These are phyloP conservation scores for Coendou prehensilis DNA, from an alignment of 2,797 vertebrate genomes.

Conservation along the genomic window DNA sequence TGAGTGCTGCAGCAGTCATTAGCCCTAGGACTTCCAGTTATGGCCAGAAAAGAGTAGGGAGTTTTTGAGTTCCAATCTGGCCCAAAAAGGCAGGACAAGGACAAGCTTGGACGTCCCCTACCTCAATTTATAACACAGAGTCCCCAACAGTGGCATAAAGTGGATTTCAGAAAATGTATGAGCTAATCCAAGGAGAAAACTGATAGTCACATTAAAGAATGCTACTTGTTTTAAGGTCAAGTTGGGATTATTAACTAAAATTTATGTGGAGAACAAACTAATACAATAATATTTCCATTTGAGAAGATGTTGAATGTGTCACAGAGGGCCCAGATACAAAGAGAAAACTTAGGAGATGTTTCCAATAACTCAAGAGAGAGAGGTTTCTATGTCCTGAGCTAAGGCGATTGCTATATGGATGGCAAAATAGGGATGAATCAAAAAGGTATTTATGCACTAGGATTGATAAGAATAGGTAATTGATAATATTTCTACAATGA, in stretches of 20 bases:
- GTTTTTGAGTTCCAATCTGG: background rate
- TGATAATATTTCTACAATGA: background rate
- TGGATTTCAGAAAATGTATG: background rate
- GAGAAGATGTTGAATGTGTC: background rate
- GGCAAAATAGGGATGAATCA: background rate
- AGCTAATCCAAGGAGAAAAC: background rate
- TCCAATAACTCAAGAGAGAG: background rate
- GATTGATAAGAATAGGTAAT: background rate
- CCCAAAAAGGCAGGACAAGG: background rate
- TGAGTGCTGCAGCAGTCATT: too few relatives aligned
- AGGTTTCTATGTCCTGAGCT: background rate
- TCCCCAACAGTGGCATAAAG: background rate
- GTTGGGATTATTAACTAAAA: background rate
- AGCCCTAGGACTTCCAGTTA: background rate
- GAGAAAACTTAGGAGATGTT: background rate
- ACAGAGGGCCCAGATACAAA: background rate
- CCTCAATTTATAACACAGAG: background rate
- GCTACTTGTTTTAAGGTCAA: background rate
- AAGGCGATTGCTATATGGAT: background rate
- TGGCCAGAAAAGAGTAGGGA: background rate
- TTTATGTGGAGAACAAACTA: background rate
- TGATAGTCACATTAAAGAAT: background rate
- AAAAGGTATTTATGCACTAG: background rate
- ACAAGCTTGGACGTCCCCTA: background rate
- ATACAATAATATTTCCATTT: background rate